These are phyloP conservation scores for Ovis canadensis DNA, from an alignment of 2,113 vertebrate species.

Conservation along the genomic window DNA sequence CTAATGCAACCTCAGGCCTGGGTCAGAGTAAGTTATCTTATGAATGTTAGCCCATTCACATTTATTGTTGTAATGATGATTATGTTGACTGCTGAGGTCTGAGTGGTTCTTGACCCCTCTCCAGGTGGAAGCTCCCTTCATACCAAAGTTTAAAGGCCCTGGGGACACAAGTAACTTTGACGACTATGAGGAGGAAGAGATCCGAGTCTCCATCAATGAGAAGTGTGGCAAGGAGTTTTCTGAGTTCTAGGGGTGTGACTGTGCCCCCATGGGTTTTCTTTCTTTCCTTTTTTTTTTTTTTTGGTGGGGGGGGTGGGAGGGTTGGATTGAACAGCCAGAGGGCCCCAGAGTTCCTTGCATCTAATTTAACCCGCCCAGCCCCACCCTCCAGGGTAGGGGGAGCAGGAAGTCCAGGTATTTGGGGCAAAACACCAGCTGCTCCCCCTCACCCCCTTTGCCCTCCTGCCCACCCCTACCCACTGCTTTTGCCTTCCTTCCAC, in stretches of 20 bases:
- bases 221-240: conserved; percentile 94
- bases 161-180: conserved; percentile 96
- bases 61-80: conserved; percentile 12
- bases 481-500: neutral
- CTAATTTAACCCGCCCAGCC: conserved; percentile 7
- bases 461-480: neutral
- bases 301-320: conserved; percentile 7
- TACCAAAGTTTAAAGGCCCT: conserved; percentile 94
- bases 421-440: conserved; percentile 33
- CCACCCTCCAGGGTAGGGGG: conserved; percentile 29
- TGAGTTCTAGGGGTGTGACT: conserved; percentile 86
- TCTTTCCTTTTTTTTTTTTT: neutral
- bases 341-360: conserved; percentile 64
- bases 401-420: conserved; percentile 40
- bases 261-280: conserved; percentile 54
- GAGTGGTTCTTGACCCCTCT: conserved; percentile 21
- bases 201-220: conserved; percentile 90
- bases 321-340: conserved; percentile 69
- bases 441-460: neutral
- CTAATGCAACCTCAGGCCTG: neutral
- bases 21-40: neutral
- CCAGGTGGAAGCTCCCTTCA: conserved; percentile 92
- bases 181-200: conserved; percentile 94
- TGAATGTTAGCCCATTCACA: neutral
- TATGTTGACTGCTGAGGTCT: neutral